Evolutionary conservation across 2,797 vertebrate genomes (phyloP).

Genomic region (Gadopsis bispinosus): DNA sequence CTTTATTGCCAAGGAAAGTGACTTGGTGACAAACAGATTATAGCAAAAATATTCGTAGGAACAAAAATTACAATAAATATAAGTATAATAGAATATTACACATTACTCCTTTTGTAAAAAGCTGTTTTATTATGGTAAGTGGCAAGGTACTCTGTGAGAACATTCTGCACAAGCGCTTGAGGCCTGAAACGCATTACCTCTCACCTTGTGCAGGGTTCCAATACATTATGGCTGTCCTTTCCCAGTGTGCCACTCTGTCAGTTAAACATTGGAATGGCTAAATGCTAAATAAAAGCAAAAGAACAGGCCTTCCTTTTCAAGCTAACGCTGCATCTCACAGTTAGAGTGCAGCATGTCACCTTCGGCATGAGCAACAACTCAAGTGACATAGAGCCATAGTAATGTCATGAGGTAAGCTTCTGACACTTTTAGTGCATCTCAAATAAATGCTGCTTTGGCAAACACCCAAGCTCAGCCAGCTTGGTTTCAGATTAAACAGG

Average conservation of each 20-base stretch:
- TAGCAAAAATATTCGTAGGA: too few species aligned
- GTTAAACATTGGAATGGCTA: background rate
- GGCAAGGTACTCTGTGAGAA: background rate
- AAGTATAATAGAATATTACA: too few species aligned
- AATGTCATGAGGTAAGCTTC: slow-evolving; percentile 70
- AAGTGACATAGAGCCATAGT: slow-evolving; percentile 57
- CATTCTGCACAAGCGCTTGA: background rate
- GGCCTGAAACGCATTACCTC: background rate
- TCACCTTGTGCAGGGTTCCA: background rate
- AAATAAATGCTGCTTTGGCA: slow-evolving; percentile 55
- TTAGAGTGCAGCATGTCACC: slow-evolving; percentile 51
- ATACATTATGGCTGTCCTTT: background rate
- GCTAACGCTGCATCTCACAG: slow-evolving; percentile 25
- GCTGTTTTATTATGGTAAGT: background rate
- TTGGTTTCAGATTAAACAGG: slow-evolving; percentile 56
- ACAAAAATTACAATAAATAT: too few species aligned
- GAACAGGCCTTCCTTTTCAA: background rate
- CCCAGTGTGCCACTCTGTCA: background rate
- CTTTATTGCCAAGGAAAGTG: too few species aligned
- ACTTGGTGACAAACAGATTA: too few species aligned
- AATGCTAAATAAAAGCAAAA: slow-evolving; percentile 9
- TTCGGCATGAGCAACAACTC: slow-evolving; percentile 41
- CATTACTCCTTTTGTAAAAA: background rate
- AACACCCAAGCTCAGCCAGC: slow-evolving; percentile 28
- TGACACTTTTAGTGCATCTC: slow-evolving; percentile 58